A percentile compares a stretch with the other conserved stretches of the same genome.
Conservation (phyloP, 1,140 invertebrate genomes). For the Bilobella aurantiaca region DNA sequence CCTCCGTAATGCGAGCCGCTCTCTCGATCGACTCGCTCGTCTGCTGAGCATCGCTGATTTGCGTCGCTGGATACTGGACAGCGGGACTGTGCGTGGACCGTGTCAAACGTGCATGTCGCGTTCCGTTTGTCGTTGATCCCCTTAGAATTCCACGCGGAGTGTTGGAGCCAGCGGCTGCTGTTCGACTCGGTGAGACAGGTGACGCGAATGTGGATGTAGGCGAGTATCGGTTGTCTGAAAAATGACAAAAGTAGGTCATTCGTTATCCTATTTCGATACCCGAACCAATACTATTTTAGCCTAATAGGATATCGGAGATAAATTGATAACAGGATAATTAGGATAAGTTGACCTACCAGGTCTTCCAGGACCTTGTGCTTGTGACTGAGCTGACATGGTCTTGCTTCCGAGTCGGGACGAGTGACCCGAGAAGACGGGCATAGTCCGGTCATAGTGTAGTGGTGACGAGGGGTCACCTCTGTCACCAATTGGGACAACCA, state of each 20-base stretch:
- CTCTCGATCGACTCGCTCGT: background rate
- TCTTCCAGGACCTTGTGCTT: too few relatives aligned
- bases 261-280: too few relatives aligned
- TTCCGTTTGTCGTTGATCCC: background rate
- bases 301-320: background rate
- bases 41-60: background rate
- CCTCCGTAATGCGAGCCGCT: background rate
- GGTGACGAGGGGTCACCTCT: background rate
- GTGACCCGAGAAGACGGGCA: background rate
- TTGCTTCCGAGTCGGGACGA: background rate
- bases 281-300: too few relatives aligned
- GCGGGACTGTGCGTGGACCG: background rate
- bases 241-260: too few relatives aligned
- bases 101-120: background rate
- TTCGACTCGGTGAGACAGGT: background rate
- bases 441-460: background rate
- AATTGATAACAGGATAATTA: background rate
- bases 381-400: background rate
- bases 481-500: background rate
- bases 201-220: background rate
- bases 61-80: background rate
- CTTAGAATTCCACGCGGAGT: background rate
- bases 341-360: background rate
- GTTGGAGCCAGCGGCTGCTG: background rate
- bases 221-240: too few relatives aligned